Evolutionary conservation across 2,113 vertebrate species (phyloP), one percentile per base, ranked within the genome.

Genomic region (Callocephalon fimbriatum): DNA sequence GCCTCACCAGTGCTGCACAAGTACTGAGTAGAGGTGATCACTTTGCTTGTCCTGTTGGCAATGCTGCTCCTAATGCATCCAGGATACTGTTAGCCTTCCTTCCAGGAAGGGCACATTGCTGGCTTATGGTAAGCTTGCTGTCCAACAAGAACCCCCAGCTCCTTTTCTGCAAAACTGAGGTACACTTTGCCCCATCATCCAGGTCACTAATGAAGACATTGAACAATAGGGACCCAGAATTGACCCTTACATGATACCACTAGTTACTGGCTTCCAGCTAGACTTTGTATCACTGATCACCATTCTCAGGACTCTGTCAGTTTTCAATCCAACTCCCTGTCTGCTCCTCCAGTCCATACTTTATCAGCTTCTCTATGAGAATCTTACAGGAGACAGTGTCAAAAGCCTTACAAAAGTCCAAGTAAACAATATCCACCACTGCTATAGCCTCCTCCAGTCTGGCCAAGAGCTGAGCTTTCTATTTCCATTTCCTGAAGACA

Each of bases 371-470:
- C 35, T 50, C 65, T 38, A 14, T 2, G 14, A 56, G 47, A 67
- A 50, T 50, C 13, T 54, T 27, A 40, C 0, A 1, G 6, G 6
- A 67, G 14, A 50, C 54, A 56, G n/a, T 14, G 14, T 40, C 31
- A 77, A 83, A 94, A 81, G 29, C 40, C 31, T 63, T 38, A 20
- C 44, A 38, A 1, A 88, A 84, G 45, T 32, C 63, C 37, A 53
- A 29, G 12, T 0, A 74, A 23, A 51, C 23, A 70, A 56, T 21
- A 94, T 14, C 29, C 22, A 70, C 26, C 18, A 35, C 45, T 35
- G 6, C 23, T 51, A 16, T 10, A 80, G 3, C 19, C 14, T 74
- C 53, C 31, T 17, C 54, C 44, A 78, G 6, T 18, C 11, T 58
- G 65, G 7, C 22, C n/a, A 78, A 29, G n/a, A 79, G 14, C 42